Conservation (phyloP, 2,113 vertebrate species). For the Pelmatolapia mariae region DNA sequence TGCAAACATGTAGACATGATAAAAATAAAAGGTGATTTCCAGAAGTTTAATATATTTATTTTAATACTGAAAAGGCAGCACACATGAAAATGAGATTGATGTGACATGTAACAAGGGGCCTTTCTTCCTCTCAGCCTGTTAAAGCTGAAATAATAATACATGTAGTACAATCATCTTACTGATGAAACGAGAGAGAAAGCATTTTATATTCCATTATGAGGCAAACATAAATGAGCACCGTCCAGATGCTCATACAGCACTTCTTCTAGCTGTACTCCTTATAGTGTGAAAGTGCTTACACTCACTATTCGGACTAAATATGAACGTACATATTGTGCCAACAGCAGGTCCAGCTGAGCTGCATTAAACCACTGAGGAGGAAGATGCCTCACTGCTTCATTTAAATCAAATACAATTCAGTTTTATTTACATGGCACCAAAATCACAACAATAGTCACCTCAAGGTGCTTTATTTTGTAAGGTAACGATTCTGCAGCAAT, state of each 20-base stretch:
- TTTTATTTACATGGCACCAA: not conserved
- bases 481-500: not conserved
- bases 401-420: not conserved
- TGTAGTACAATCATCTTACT: not conserved
- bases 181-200: not conserved
- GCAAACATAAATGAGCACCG: fast-evolving
- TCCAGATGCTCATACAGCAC: not conserved
- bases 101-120: not conserved
- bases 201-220: not conserved
- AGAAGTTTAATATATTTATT: not conserved
- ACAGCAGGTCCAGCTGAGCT: not conserved
- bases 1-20: not conserved
- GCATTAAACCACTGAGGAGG: not conserved
- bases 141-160: not conserved
- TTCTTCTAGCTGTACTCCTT: not conserved
- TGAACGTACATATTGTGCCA: not conserved
- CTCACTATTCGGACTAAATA: not conserved
- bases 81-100: not conserved
- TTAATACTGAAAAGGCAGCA: not conserved
- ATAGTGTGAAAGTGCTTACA: not conserved
- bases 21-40: not conserved
- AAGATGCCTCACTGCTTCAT: not conserved
- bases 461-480: not conserved
- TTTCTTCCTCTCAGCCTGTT: not conserved
- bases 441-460: not conserved